A percentile compares a stretch with the other conserved stretches of the same genome.
Conservation (phyloP, 2,797 vertebrate species). For the Muraenolepis orangiensis region DNA sequence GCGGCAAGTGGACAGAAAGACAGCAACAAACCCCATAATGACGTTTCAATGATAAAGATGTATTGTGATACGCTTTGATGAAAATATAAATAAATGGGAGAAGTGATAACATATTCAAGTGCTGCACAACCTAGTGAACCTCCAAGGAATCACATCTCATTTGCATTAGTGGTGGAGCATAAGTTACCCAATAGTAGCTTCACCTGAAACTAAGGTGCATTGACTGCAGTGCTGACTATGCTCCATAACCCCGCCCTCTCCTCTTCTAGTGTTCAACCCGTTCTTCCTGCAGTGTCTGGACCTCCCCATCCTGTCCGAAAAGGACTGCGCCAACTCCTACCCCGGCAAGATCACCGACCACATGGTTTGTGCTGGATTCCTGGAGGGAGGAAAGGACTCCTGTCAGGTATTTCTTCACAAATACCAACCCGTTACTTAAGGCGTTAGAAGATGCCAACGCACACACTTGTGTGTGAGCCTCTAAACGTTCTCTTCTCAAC, state of each 20-base stretch:
- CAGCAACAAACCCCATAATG: not conserved
- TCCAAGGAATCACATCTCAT: not conserved
- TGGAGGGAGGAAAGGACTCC: conserved; percentile 72
- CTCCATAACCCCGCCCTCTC: not conserved
- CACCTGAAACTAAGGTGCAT: too few relatives aligned
- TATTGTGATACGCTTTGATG: too few relatives aligned
- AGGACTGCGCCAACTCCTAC: conserved; percentile 63
- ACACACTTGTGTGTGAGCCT: not conserved
- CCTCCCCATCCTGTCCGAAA: conserved; percentile 64
- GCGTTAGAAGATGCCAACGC: not conserved
- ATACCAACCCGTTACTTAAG: not conserved
- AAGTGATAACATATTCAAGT: not conserved
- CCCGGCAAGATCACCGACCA: conserved; percentile 63
- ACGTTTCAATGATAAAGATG: not conserved
- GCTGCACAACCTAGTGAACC: not conserved
- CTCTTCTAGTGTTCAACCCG: conserved; percentile 69
- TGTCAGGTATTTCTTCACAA: conserved; percentile 65
- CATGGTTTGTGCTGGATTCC: conserved; percentile 75
- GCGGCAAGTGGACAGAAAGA: conserved; percentile 42
- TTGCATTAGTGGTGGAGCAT: not conserved
- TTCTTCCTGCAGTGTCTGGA: conserved; percentile 69
- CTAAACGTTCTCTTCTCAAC: not conserved
- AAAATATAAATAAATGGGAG: too few relatives aligned
- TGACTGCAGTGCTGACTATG: not conserved
- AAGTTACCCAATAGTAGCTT: not conserved